Conservation (phyloP, 2,113 vertebrate species). For the Desmodus rotundus region DNA sequence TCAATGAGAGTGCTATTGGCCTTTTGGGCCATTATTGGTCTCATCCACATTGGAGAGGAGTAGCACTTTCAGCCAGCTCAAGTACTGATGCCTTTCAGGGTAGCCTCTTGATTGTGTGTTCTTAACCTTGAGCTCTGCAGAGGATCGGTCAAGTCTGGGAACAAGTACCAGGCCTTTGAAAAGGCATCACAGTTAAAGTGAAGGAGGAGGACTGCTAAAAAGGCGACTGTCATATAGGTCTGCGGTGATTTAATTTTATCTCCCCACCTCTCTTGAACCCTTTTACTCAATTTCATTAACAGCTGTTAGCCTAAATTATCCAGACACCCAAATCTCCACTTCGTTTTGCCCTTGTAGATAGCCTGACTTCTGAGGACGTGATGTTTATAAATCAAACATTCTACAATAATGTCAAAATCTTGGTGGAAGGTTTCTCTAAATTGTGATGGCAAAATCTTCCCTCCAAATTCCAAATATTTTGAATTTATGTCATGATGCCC, state of each 20-base stretch:
- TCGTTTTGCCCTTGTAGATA: background rate
- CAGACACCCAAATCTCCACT: background rate
- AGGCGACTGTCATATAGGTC: background rate
- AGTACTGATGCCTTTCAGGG: background rate
- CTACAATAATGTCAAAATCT: background rate
- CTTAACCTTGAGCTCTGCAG: background rate
- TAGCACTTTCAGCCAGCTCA: background rate
- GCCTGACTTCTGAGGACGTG: background rate
- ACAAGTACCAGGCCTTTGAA: background rate
- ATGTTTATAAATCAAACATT: background rate
- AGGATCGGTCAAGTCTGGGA: background rate
- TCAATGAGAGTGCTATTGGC: accelerated
- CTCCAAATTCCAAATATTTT: conserved; percentile 29
- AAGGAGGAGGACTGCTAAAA: background rate
- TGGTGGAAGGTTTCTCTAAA: background rate
- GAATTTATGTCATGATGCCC: background rate
- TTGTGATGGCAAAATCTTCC: background rate
- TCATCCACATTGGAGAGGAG: background rate
- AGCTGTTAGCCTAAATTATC: conserved; percentile 8
- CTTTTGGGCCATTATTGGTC: background rate
- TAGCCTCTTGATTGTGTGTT: background rate
- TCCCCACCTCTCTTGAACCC: background rate
- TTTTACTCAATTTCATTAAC: background rate
- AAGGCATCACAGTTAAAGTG: background rate
- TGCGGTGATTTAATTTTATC: background rate